phyloP scores from a whole-genome alignment of 2,797 vertebrate genomes.

The Centroberyx gerrardi region DNA sequence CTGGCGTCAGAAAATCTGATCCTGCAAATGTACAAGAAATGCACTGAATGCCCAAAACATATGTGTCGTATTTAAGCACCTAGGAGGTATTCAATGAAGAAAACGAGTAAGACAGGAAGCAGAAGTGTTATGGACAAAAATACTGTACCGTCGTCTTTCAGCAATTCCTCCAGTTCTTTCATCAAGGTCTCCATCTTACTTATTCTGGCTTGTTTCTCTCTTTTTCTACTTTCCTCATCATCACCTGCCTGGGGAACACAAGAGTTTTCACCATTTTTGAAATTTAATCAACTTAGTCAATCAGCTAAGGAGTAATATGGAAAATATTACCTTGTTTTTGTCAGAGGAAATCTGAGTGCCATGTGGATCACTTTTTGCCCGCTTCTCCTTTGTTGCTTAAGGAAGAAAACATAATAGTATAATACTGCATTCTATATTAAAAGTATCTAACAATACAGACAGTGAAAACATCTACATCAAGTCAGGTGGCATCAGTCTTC shows the following conservation, averaged over 20 bases:
- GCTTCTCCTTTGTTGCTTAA: slow-evolving; percentile 76
- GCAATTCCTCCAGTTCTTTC: slow-evolving; percentile 91
- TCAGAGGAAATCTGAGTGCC: slow-evolving; percentile 78
- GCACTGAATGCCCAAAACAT: background rate
- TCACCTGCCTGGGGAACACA: slow-evolving; percentile 64
- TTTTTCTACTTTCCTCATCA: slow-evolving; percentile 85
- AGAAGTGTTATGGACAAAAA: background rate
- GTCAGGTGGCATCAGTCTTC: background rate
- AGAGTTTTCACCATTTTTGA: background rate
- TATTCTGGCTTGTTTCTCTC: slow-evolving; percentile 85
- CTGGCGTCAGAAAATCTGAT: slow-evolving; percentile 90
- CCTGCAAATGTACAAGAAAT: slow-evolving; percentile 79
- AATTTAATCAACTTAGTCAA: background rate
- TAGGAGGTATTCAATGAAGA: background rate
- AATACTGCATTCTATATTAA: background rate
- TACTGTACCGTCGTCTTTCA: slow-evolving; percentile 91
- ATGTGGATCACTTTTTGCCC: slow-evolving; percentile 50
- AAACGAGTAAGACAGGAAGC: background rate
- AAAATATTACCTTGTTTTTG: slow-evolving; percentile 86
- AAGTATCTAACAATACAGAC: slow-evolving; percentile 10
- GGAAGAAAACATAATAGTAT: slow-evolving; percentile 15
- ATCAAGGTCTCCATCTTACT: slow-evolving; percentile 90
- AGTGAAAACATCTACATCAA: slow-evolving; percentile 1
- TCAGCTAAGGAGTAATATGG: background rate
- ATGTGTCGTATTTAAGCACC: too few species aligned